Percentiles rank a stretch among this genome's conserved stretches.
Evolutionary conservation across 2,888 invertebrate genomes (phyloP).

Genomic region (Ctenicera cuprea): DNA sequence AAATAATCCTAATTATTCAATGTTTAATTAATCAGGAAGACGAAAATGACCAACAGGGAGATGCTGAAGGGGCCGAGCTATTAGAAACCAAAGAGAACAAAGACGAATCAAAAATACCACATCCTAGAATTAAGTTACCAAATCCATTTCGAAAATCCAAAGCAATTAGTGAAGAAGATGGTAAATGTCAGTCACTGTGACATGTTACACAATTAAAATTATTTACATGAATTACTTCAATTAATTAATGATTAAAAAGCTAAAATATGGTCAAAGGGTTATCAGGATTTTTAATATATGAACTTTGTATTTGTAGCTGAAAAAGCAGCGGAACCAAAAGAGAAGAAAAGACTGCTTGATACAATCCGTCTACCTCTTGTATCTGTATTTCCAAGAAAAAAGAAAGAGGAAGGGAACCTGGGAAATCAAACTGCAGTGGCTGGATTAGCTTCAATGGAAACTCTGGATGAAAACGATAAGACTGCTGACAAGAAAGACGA

Average conservation of each 20-base stretch:
- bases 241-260: no score
- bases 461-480: conserved; percentile 83
- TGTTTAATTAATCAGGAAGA: conserved; percentile 59
- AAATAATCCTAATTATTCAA: neutral
- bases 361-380: conserved; percentile 80
- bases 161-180: conserved; percentile 60
- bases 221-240: no score
- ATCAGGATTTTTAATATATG: neutral
- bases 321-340: conserved; percentile 69
- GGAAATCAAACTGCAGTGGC: conserved; percentile 76
- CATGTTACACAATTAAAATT: no score
- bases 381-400: conserved; percentile 73
- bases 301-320: conserved; percentile 58
- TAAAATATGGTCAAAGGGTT: neutral
- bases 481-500: conserved; percentile 81
- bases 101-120: conserved; percentile 67
- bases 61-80: conserved; percentile 69
- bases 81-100: conserved; percentile 65
- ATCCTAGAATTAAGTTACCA: conserved; percentile 73
- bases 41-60: conserved; percentile 73
- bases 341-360: conserved; percentile 74
- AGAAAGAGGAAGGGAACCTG: conserved; percentile 67
- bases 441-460: conserved; percentile 88
- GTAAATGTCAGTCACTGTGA: conserved; percentile 41
- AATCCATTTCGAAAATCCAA: conserved; percentile 77